Evolutionary conservation across 2,113 vertebrate genomes (phyloP), one percentile per base, ranked within the genome.

Genomic region (Sturnira hondurensis): DNA sequence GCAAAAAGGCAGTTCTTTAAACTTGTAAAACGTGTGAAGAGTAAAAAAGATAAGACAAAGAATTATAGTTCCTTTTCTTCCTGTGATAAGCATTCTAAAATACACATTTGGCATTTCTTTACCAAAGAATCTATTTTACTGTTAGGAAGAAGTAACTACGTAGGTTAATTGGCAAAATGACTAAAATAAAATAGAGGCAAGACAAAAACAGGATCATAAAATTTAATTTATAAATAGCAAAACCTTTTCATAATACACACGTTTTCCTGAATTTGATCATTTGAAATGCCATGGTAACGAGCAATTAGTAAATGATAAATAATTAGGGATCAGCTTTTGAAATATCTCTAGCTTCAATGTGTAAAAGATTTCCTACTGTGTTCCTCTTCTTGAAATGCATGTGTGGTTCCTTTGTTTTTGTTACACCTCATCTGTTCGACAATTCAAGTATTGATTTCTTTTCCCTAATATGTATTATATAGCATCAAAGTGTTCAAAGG

Each of bases 1-100:
- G 74, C 89, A 89, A 95, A 96, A 93, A 63, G n/a, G 33, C n/a
- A 94, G 6, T 47, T 71, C 31, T 91, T 96, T 94, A 90, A 70
- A 89, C n/a, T 78, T 89, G 58, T 74, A 95, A 96, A 86, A 80
- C 87, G 20, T 83, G 5, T 95, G 77, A 89, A 91, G 92, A 95
- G 71, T 77, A 76, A 94, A 73, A 76, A 68, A 76, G 50, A 43
- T 31, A 36, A 77, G 96, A 92, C 74, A 85, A 85, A 93, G 20
- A 92, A 65, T 89, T 52, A 50, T 31, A 73, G 19, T 56, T 96
- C 54, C 91, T 78, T 95, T 90, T 87, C 65, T 22, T 77, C 28
- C 73, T 95, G 31, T 41, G 85, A 70, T 50, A 90, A 77, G 20
- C 36, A 84, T 76, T 89, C 15, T 67, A 87, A 95, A 95, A 68